A percentile compares a stretch with the other conserved stretches of the same genome.
These are phyloP conservation scores for Caprella mutica DNA, from an alignment of 2,888 invertebrate species.

Conservation along the genomic window DNA sequence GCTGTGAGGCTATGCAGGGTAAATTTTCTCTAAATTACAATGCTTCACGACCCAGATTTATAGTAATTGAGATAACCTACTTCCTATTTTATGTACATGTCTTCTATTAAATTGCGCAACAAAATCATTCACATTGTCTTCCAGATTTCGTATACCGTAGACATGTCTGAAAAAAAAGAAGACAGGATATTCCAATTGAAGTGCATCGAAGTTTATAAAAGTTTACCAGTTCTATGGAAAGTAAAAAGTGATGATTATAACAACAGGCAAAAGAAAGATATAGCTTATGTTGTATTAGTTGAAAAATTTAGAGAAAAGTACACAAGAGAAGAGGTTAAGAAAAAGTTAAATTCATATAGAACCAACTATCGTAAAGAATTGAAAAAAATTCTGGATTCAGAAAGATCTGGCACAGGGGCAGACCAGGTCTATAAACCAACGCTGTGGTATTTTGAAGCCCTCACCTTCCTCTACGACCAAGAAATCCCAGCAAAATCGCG, in stretches of 20 bases:
- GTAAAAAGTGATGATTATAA: constrained; percentile 36
- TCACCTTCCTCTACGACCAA: constrained; percentile 7
- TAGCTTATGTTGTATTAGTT: constrained; percentile 32
- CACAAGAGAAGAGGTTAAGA: constrained; percentile 20
- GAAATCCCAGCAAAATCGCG: constrained; percentile 10
- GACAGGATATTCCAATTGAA: constrained; percentile 11
- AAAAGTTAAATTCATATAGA: constrained; percentile 35
- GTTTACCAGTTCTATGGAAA: constrained; percentile 36
- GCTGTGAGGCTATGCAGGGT: no score
- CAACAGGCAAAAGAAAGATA: constrained; percentile 34
- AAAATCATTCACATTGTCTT: no score
- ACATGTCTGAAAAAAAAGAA: no score
- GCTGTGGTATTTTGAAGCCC: constrained; percentile 9
- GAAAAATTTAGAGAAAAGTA: constrained; percentile 33
- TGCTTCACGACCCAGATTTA: no score
- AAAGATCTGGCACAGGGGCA: constrained; percentile 21
- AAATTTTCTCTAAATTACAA: no score
- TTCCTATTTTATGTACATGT: no score
- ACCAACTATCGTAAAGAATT: constrained; percentile 36
- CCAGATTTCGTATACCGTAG: no score
- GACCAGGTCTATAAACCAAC: background rate
- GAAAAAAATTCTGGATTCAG: constrained; percentile 34
- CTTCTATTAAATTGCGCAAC: no score
- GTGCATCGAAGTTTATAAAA: constrained; percentile 36
- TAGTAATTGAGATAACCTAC: no score